Evolutionary conservation across 35 echinoderm and acorn worm species (phyloP).

Genomic region (Strongylocentrotus purpuratus): DNA sequence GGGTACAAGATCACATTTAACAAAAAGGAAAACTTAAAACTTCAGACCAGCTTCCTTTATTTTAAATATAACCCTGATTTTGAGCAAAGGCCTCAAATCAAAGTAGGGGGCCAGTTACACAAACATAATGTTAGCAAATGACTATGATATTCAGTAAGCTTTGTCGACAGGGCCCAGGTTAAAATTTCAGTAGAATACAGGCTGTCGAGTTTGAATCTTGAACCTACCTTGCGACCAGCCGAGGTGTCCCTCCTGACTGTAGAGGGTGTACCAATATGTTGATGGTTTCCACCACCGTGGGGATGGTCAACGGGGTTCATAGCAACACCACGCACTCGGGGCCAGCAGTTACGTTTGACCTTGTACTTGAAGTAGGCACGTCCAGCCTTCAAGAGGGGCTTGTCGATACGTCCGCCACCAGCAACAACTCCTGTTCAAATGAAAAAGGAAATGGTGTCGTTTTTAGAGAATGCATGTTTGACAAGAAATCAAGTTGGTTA

Average conservation of each 20-base stretch:
- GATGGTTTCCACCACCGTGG: slow-evolving; percentile 99
- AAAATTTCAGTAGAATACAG: too few species aligned
- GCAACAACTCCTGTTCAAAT: slow-evolving; percentile 84
- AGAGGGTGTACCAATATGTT: slow-evolving; percentile 96
- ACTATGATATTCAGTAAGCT: too few species aligned
- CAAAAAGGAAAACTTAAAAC: too few species aligned
- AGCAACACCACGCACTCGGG: slow-evolving; percentile 96
- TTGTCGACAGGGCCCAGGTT: too few species aligned
- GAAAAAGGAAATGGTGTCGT: background rate
- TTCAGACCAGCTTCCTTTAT: too few species aligned
- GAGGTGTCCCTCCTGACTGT: slow-evolving; percentile 96
- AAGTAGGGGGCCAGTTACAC: too few species aligned
- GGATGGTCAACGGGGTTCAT: slow-evolving; percentile 99
- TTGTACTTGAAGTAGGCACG: slow-evolving; percentile 98
- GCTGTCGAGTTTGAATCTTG: background rate
- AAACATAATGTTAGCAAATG: too few species aligned
- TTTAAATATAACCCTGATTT: too few species aligned
- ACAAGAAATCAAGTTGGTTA: background rate
- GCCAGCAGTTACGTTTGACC: slow-evolving; percentile 99
- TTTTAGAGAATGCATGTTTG: background rate
- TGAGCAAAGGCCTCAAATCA: too few species aligned
- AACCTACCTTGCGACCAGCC: slow-evolving; percentile 98
- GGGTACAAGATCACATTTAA: too few species aligned
- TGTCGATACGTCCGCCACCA: slow-evolving; percentile 98
- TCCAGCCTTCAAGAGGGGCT: slow-evolving; percentile 96